Evolutionary conservation across 1,140 invertebrate species (phyloP), one percentile per base, ranked within the genome.

Genomic region (Aphis craccivora): DNA sequence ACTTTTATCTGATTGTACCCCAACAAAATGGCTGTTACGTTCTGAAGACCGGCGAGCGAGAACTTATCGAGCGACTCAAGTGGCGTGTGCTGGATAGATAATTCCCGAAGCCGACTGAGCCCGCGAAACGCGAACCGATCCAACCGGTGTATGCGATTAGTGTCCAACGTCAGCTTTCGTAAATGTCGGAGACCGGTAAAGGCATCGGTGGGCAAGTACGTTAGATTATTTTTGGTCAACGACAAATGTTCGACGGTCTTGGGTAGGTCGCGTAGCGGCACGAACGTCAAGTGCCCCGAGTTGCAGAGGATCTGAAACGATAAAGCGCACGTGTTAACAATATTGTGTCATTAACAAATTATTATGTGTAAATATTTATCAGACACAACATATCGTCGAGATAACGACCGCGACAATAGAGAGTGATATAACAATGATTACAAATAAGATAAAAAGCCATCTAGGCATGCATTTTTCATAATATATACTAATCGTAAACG

Each of bases 51-150:
- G 23, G 97, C 97, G 94, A 98, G 98, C 0, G 97, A 97, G 94
- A 98, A 98, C 55, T 97, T 96, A 11, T 97, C 96, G 25, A 98
- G 97, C 3, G 96, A 97, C 7, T 97, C 95, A 18, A 98, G 95
- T 0, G 97, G 97, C 0, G 97, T 98, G 89, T 98, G 96, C 94
- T 98, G 97, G 92, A 98, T 98, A 94, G 97, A 97, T 3, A 98
- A 95, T 94, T 98, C 97, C 83, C 96, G 96, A 3, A 98, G 96
- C 3, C 97, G 96, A 2, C 96, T 97, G 43, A 98, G 95, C 0
- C 97, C 97, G 25, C 97, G 96, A 95, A 98, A 98, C 43, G 97
- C 97, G 95, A 98, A 98, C 37, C 97, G 97, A 94, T 97, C 97
- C 94, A 98, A 97, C 14, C 96, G 95, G 2, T 97, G 96, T 87